phyloP scores from a whole-genome alignment of 2,797 vertebrate species.

The Galago senegalensis region DNA sequence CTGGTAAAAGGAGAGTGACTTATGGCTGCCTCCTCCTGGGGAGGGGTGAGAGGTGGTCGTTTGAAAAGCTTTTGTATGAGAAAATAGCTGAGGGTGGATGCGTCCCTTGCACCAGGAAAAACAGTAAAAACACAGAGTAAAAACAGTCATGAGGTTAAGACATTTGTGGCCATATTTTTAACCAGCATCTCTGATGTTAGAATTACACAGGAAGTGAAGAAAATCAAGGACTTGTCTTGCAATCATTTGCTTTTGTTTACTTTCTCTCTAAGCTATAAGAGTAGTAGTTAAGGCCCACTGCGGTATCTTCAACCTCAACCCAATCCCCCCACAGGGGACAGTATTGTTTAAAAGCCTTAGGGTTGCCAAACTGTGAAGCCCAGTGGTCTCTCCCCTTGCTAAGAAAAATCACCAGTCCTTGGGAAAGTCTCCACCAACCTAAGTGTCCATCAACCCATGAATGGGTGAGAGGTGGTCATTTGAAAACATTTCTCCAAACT shows the following conservation, averaged over 20 bases:
- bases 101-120: background rate
- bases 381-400: background rate
- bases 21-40: background rate
- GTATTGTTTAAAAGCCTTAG: background rate
- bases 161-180: constrained; percentile 30
- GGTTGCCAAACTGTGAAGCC: background rate
- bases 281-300: background rate
- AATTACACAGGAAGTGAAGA: constrained; percentile 20
- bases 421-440: too few species aligned
- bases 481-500: too few species aligned
- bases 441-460: too few species aligned
- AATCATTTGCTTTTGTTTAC: constrained; percentile 59
- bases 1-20: background rate
- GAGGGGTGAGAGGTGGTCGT: background rate
- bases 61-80: background rate
- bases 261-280: background rate
- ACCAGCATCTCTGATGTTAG: background rate
- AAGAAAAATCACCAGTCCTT: background rate
- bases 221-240: constrained; percentile 42
- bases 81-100: background rate
- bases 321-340: background rate
- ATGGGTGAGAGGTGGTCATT: too few species aligned
- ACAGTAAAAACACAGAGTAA: background rate
- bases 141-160: constrained; percentile 29
- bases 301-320: background rate